Base-by-base conservation (phyloP, 2,888 invertebrate species). In the Drosophila mulleri region DNA sequence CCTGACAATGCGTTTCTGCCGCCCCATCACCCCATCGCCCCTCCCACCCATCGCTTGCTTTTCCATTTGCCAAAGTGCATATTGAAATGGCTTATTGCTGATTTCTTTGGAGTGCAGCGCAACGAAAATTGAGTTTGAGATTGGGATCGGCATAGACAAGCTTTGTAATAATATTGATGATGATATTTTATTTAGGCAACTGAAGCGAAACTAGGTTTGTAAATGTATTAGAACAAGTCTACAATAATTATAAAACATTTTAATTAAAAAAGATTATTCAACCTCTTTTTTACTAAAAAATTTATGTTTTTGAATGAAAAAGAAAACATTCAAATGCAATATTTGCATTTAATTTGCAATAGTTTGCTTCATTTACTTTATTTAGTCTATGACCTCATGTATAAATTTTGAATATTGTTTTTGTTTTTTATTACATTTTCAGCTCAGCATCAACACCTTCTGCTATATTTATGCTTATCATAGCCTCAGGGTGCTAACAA, bases 401-500 rank as follows among this genome's bases (percentile, higher is more conserved):
- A 23, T 18, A 42, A 32, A 29, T 56, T 18, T 14, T 14, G 29
- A 16, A 20, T 44, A 44, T 18, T 42, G 32, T 44, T 42, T 42
- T 16, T 20, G 11, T 44, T 44, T 57, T 57, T 20, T 20, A 57
- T 44, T 57, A 26, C 44, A 57, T 57, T 44, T 57, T 7, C 32
- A 35, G 14, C 20, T 42, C 32, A 44, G 16, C 44, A 39, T 62
- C 71, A 75, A 67, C 65, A 62, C 54, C 59, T 65, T 48, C 37
- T 45, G 6, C 4, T 26, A 39, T 32, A 48, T 56, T 53, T 60
- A 67, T 48, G 23, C 45, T 59, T 64, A 61, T 58, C 63, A 61
- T 42, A 52, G 56, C 80, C 42, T 12, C 44, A 29, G 57, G 77
- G 23, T 62, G 42, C 32, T 18, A 54, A 48, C 45, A 54, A 63